Evolutionary conservation across 2,888 invertebrate genomes (phyloP).

Genomic region (Metellina segmentata): DNA sequence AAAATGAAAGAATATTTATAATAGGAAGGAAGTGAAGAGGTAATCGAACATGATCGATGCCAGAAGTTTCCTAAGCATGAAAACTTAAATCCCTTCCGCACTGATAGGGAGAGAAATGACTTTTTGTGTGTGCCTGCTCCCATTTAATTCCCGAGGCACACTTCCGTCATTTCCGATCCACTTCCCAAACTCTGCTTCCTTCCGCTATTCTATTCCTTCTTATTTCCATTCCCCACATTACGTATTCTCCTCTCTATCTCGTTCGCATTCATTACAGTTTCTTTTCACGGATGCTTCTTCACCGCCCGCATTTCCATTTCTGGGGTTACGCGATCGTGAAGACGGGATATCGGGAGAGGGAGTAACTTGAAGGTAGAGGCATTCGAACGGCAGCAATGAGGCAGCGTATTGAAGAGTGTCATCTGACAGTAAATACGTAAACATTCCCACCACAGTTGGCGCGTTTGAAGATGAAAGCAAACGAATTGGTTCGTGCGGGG

Average conservation of each 20-base stretch:
- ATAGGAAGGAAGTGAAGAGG: not conserved
- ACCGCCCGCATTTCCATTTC: not conserved
- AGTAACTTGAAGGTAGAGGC: too few relatives aligned
- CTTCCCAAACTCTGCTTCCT: conserved; percentile 12
- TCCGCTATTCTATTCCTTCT: conserved; percentile 7
- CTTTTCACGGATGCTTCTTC: conserved; percentile 1
- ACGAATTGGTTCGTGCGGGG: too few relatives aligned
- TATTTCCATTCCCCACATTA: not conserved
- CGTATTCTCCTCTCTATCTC: not conserved
- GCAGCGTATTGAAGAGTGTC: too few relatives aligned
- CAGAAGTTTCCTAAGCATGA: conserved; percentile 6
- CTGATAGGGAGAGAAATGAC: not conserved
- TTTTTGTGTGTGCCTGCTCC: conserved; percentile 13
- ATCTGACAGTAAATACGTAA: too few relatives aligned
- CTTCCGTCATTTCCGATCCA: conserved; percentile 35
- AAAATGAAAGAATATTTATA: not conserved
- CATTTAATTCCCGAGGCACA: conserved; percentile 29
- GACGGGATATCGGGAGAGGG: too few relatives aligned
- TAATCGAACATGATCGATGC: not conserved
- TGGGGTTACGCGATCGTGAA: too few relatives aligned
- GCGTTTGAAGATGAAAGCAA: too few relatives aligned
- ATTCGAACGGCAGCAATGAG: too few relatives aligned
- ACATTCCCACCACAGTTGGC: too few relatives aligned
- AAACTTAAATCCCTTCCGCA: conserved; percentile 7
- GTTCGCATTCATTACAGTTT: not conserved